Percentiles rank a stretch among this genome's conserved stretches.
phyloP scores from a whole-genome alignment of 2,888 invertebrate species.

The Napeogenes inachia region DNA sequence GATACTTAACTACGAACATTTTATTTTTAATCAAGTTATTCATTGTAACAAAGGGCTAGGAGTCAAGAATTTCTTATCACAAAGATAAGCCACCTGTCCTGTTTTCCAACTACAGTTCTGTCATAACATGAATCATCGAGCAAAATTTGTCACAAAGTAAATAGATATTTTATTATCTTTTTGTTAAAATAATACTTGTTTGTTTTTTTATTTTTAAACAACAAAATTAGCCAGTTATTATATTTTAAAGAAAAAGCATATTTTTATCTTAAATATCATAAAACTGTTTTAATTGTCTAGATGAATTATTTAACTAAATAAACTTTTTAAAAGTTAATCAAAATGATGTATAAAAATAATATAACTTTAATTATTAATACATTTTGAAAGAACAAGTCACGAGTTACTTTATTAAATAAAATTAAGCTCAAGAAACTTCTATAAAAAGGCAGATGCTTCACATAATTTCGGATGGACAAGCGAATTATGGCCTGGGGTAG shows the following conservation, averaged over 20 bases:
- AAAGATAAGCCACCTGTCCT: slow-evolving; percentile 59
- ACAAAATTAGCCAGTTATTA: not conserved
- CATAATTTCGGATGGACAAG: slow-evolving; percentile 36
- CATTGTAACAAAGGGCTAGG: slow-evolving; percentile 25
- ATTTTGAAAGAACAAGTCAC: slow-evolving; percentile 1
- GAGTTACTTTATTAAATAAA: slow-evolving; percentile 22
- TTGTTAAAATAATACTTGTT: not conserved
- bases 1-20: too few relatives aligned
- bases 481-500: slow-evolving; percentile 34
- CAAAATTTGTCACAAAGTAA: slow-evolving; percentile 2
- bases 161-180: not conserved
- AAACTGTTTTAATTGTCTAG: not conserved
- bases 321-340: not conserved
- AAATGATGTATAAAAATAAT: not conserved
- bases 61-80: slow-evolving; percentile 53
- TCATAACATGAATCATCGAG: slow-evolving; percentile 53
- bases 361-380: not conserved
- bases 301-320: not conserved
- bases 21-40: not conserved
- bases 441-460: slow-evolving; percentile 33
- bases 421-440: slow-evolving; percentile 27
- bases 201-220: not conserved
- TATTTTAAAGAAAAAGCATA: not conserved
- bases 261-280: not conserved
- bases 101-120: slow-evolving; percentile 58